phyloP scores from a whole-genome alignment of 2,797 vertebrate species.

The Eospalax fontanierii region DNA sequence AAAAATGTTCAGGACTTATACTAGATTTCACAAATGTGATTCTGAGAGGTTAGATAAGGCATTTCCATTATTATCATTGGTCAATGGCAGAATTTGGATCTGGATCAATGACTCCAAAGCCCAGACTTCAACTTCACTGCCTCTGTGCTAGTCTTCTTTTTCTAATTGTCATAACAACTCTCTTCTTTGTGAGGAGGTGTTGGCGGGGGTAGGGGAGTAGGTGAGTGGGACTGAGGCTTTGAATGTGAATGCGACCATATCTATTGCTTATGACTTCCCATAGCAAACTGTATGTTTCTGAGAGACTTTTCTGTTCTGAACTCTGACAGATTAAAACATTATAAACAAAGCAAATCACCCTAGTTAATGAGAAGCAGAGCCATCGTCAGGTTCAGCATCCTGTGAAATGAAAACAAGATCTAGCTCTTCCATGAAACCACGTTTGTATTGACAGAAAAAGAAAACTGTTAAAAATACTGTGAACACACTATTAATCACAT shows the following conservation, averaged over 20 bases:
- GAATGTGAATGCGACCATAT: background rate
- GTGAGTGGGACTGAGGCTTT: no score
- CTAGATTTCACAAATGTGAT: constrained; percentile 13
- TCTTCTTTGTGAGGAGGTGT: background rate
- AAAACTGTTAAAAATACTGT: constrained; percentile 28
- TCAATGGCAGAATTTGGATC: constrained; percentile 32
- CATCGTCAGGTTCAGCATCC: background rate
- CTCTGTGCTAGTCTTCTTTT: background rate
- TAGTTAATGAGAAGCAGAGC: background rate
- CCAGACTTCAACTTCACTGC: background rate
- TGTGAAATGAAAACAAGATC: background rate
- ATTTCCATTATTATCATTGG: constrained; percentile 17
- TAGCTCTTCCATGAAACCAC: background rate
- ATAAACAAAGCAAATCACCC: background rate
- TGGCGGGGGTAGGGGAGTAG: background rate
- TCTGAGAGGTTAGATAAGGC: constrained; percentile 4
- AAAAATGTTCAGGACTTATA: background rate
- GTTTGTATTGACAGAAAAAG: background rate
- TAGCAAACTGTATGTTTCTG: background rate
- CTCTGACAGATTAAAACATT: background rate
- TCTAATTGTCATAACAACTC: background rate
- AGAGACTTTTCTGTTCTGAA: background rate
- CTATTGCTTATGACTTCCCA: background rate
- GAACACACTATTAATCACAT: constrained; percentile 36
- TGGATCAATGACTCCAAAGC: background rate